These are phyloP conservation scores for Okamejei kenojei DNA, from an alignment of 2,797 vertebrate genomes.

Conservation along the genomic window DNA sequence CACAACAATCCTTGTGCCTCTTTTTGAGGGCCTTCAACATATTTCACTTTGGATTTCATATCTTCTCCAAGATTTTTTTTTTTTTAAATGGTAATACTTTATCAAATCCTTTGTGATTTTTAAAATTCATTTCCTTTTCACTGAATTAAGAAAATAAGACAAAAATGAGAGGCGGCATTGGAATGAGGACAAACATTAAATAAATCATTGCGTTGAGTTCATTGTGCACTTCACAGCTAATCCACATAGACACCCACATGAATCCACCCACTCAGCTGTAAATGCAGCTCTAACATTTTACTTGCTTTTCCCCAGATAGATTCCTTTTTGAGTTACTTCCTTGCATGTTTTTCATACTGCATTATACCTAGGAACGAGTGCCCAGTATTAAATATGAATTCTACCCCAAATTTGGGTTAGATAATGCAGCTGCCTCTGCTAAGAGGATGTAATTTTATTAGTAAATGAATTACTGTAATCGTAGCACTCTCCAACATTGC, in stretches of 20 bases:
- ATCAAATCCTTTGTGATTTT: background rate
- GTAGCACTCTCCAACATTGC: background rate
- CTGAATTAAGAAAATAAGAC: background rate
- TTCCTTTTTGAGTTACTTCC: conserved; percentile 18
- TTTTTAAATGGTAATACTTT: background rate
- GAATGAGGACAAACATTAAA: background rate
- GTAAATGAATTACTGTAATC: conserved; percentile 17
- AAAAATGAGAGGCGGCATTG: background rate
- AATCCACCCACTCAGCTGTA: conserved; percentile 19
- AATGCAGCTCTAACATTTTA: conserved; percentile 18
- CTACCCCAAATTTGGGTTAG: background rate
- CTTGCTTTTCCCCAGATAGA: conserved; percentile 25
- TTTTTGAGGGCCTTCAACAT: background rate
- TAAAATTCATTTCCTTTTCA: background rate
- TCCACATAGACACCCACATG: conserved; percentile 3
- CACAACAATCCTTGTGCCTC: too few species aligned
- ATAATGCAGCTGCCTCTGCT: conserved; percentile 7
- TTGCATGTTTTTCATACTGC: background rate
- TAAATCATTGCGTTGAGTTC: background rate
- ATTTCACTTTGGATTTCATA: background rate
- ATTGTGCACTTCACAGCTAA: background rate
- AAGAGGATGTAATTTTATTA: conserved; percentile 5
- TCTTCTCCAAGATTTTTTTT: background rate
- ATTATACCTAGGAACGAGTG: background rate
- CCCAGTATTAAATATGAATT: conserved; percentile 6